These are phyloP conservation scores for Heterodera carotae DNA, from an alignment of 1,140 invertebrate genomes.

Conservation along the genomic window DNA sequence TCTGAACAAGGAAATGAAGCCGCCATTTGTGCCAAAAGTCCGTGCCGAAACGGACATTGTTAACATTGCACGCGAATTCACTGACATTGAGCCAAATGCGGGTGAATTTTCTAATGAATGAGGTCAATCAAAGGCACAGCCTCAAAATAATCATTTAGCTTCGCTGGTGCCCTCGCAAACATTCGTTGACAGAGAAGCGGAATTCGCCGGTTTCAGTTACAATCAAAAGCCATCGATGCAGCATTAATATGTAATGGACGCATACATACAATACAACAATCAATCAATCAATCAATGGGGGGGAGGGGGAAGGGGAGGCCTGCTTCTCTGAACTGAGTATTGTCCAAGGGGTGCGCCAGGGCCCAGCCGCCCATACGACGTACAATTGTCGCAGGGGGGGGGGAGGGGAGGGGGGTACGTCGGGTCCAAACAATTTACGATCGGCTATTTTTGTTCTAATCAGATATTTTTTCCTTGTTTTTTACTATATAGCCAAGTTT, in stretches of 20 bases:
- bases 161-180: conserved; percentile 44
- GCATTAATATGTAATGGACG: neutral
- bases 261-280: neutral
- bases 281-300: neutral
- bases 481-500: no score
- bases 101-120: no score
- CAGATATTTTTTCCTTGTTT: no score
- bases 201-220: conserved; percentile 34
- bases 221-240: conserved; percentile 2
- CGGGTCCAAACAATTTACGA: no score
- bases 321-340: no score
- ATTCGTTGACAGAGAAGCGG: conserved; percentile 14
- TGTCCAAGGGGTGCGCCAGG: no score
- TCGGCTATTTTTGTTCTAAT: no score
- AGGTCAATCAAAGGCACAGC: no score
- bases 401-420: no score
- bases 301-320: no score
- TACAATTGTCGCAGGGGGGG: no score
- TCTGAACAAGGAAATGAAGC: conserved; percentile 84
- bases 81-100: conserved; percentile 57
- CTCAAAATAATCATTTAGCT: conserved; percentile 46
- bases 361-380: no score
- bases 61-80: conserved; percentile 54
- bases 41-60: conserved; percentile 49
- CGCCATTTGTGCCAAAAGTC: conserved; percentile 76